Evolutionary conservation across 2,888 invertebrate species (phyloP).

Genomic region (Hirtodrosophila confusa): DNA sequence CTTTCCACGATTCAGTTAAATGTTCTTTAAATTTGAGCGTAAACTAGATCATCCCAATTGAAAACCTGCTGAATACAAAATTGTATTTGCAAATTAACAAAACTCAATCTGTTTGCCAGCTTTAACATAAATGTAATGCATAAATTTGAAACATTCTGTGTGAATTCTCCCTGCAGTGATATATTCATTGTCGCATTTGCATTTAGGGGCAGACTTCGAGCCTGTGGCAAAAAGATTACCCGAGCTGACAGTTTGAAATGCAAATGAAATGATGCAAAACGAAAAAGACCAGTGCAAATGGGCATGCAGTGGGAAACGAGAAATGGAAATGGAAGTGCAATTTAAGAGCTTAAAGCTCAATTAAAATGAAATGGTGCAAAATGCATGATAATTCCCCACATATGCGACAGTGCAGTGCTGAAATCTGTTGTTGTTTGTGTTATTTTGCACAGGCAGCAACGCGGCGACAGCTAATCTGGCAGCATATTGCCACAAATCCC

Average conservation of each 20-base stretch:
- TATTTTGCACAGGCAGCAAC: conserved; percentile 46
- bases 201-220: conserved; percentile 22
- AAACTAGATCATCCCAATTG: neutral
- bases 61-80: neutral
- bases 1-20: no score
- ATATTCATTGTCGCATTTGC: conserved; percentile 56
- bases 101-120: conserved; percentile 5
- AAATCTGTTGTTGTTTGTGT: conserved; percentile 39
- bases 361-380: conserved; percentile 61
- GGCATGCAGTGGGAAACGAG: conserved; percentile 9
- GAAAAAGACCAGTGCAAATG: neutral
- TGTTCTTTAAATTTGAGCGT: no score
- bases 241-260: conserved; percentile 25
- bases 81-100: neutral
- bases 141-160: conserved; percentile 31
- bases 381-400: conserved; percentile 60
- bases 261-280: conserved; percentile 25
- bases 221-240: conserved; percentile 3
- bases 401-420: conserved; percentile 32
- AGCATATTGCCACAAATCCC: conserved; percentile 40
- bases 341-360: conserved; percentile 57
- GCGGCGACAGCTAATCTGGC: conserved; percentile 70
- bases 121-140: conserved; percentile 6
- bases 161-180: conserved; percentile 1
- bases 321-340: conserved; percentile 12